phyloP scores from a whole-genome alignment of 2,888 invertebrate genomes.

The Amphipoea lucens region DNA sequence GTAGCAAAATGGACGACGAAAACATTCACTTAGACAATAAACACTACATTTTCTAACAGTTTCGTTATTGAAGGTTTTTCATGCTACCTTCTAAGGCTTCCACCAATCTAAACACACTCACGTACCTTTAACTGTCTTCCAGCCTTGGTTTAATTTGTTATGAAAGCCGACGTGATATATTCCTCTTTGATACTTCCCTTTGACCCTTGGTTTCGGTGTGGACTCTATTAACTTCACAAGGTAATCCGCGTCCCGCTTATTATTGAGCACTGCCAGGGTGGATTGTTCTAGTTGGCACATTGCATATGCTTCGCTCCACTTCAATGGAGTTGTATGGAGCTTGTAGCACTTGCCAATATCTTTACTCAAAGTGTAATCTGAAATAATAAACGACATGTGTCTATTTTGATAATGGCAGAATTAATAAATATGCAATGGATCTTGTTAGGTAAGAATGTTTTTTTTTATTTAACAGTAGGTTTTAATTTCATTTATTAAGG shows the following conservation, averaged over 20 bases:
- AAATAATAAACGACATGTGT: constrained; percentile 36
- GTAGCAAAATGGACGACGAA: neutral
- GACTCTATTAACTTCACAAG: constrained; percentile 28
- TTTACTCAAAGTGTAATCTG: constrained; percentile 77
- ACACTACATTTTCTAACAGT: neutral
- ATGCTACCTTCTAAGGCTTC: neutral
- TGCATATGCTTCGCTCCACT: constrained; percentile 79
- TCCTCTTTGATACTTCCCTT: constrained; percentile 43
- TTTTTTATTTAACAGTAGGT: too few relatives aligned
- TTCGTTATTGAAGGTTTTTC: neutral
- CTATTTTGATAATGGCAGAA: neutral
- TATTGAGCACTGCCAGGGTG: constrained; percentile 77
- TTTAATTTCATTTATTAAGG: too few relatives aligned
- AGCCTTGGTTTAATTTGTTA: constrained; percentile 63
- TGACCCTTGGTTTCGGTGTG: constrained; percentile 1
- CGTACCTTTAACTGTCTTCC: constrained; percentile 76
- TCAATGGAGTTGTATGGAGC: constrained; percentile 76
- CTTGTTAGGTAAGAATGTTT: too few relatives aligned
- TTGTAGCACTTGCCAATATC: constrained; percentile 78
- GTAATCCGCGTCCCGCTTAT: constrained; percentile 42
- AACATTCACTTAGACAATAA: neutral
- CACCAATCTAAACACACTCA: neutral
- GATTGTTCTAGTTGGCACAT: constrained; percentile 78
- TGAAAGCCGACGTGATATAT: constrained; percentile 72
- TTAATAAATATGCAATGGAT: neutral